phyloP scores from a whole-genome alignment of 2,888 invertebrate genomes.

The Eupelmus urozonus region DNA sequence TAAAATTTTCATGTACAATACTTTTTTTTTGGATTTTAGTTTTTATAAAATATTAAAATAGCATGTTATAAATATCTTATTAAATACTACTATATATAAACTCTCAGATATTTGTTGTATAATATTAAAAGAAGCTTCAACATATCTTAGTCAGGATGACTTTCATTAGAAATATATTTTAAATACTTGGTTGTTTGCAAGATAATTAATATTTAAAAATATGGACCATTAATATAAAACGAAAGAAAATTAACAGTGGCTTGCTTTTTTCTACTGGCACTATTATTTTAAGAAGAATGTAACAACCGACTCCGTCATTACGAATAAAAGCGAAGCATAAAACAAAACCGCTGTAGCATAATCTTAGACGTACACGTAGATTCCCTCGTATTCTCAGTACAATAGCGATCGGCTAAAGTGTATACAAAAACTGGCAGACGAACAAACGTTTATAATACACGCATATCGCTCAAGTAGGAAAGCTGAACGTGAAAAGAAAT shows the following conservation, averaged over 20 bases:
- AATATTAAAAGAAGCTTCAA: too few relatives aligned
- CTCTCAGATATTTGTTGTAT: too few relatives aligned
- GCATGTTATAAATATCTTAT: too few relatives aligned
- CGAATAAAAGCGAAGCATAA: slow-evolving; percentile 8
- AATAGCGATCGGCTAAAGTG: slow-evolving; percentile 33
- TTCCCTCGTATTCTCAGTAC: neutral
- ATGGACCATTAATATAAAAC: neutral
- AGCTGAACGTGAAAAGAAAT: neutral
- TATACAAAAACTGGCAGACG: slow-evolving; percentile 31
- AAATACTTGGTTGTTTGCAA: slow-evolving; percentile 53
- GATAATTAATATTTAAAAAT: neutral
- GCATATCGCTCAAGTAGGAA: neutral
- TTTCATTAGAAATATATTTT: too few relatives aligned
- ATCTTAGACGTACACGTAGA: neutral
- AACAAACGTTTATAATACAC: slow-evolving; percentile 10
- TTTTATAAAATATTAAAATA: too few relatives aligned
- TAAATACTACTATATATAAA: too few relatives aligned
- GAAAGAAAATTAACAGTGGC: neutral
- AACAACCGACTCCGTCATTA: slow-evolving; percentile 16
- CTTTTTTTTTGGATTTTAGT: too few relatives aligned
- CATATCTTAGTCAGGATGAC: too few relatives aligned
- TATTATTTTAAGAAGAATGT: slow-evolving; percentile 6
- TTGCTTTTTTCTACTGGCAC: slow-evolving; percentile 24
- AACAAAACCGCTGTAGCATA: neutral
- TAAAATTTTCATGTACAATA: too few relatives aligned